Evolutionary conservation across 2,797 vertebrate genomes (phyloP).

Genomic region (Peromyscus eremicus): DNA sequence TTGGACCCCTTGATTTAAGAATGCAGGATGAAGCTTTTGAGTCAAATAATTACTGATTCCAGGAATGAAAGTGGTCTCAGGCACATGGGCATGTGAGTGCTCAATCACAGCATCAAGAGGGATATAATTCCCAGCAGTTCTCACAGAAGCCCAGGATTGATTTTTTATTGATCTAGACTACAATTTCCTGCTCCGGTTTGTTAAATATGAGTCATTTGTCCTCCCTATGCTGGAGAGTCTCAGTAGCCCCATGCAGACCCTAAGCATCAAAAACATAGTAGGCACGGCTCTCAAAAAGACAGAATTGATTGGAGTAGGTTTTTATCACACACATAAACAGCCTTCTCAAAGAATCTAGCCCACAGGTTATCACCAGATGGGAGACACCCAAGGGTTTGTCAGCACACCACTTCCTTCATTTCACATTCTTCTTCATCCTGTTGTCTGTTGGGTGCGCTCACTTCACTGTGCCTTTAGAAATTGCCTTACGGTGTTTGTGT

Average conservation of each 20-base stretch:
- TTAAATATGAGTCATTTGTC: constrained; percentile 5
- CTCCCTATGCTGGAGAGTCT: not conserved
- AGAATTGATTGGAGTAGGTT: not conserved
- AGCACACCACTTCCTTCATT: not conserved
- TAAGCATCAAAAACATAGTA: not conserved
- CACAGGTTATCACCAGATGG: not conserved
- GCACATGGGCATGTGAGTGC: not conserved
- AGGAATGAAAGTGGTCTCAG: constrained; percentile 31
- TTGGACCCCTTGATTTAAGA: not conserved
- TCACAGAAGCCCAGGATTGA: constrained; percentile 23
- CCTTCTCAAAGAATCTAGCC: not conserved
- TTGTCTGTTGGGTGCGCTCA: not conserved
- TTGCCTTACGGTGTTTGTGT: constrained; percentile 6
- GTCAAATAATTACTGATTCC: constrained; percentile 10
- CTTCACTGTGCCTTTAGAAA: not conserved
- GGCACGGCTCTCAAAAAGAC: not conserved
- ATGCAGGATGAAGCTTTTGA: constrained; percentile 5
- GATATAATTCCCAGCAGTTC: constrained; percentile 29
- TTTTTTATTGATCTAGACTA: constrained; percentile 37
- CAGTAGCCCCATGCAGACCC: not conserved
- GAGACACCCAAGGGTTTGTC: not conserved
- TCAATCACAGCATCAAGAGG: not conserved
- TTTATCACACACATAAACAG: constrained; percentile 2
- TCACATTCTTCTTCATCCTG: not conserved
- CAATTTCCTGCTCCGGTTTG: not conserved